Evolutionary conservation across 2,797 vertebrate genomes (phyloP).

Genomic region (Naso thynnoides): DNA sequence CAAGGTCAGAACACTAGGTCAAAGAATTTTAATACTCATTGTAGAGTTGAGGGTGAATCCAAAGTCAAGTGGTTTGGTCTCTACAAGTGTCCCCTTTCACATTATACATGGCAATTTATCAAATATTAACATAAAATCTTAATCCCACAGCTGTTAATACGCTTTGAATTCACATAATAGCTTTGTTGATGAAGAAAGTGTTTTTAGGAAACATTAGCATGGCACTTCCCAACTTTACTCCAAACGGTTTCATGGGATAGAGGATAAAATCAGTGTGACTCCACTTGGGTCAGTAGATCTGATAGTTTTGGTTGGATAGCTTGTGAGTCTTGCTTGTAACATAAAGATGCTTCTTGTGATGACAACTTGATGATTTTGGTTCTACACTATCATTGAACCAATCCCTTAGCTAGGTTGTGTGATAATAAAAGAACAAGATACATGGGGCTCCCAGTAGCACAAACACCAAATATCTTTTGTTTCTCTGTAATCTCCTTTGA

Average conservation of each 20-base stretch:
- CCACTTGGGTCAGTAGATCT: background rate
- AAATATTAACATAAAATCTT: background rate
- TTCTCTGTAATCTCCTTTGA: slow-evolving; percentile 70
- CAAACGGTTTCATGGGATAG: background rate
- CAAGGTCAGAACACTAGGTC: background rate
- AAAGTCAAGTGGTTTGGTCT: background rate
- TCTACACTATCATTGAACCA: background rate
- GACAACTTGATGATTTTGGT: slow-evolving; percentile 18
- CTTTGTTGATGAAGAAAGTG: too few species aligned
- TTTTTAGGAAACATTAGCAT: too few species aligned
- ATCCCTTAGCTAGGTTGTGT: slow-evolving; percentile 24
- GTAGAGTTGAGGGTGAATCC: background rate
- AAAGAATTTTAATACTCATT: background rate
- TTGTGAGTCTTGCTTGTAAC: background rate
- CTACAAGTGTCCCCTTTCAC: background rate
- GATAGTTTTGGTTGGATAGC: slow-evolving; percentile 15
- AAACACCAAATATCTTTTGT: slow-evolving; percentile 63
- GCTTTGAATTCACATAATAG: background rate
- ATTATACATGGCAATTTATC: background rate
- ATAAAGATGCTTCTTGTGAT: slow-evolving; percentile 12
- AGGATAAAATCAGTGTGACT: background rate
- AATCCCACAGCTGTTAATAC: background rate
- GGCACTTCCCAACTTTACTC: background rate
- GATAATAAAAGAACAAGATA: slow-evolving; percentile 52
- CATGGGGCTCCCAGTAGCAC: slow-evolving; percentile 32